phyloP scores from a whole-genome alignment of 2,797 vertebrate species.

The Labroides dimidiatus region DNA sequence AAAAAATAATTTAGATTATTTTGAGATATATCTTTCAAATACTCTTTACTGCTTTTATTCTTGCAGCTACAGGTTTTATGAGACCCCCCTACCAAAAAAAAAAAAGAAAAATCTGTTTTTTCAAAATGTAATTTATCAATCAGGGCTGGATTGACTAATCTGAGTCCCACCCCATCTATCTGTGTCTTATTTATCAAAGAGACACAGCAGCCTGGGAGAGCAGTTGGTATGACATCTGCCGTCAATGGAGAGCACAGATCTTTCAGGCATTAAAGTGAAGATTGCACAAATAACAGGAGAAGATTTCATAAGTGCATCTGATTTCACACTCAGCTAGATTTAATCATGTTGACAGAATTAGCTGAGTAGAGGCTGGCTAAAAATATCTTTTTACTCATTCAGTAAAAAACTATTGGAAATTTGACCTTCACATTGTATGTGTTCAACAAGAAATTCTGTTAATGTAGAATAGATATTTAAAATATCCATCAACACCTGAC shows the following conservation, averaged over 20 bases:
- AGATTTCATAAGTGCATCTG: not conserved
- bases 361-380: not conserved
- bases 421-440: not conserved
- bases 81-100: too few relatives aligned
- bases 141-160: not conserved
- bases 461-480: too few relatives aligned
- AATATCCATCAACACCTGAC: not conserved
- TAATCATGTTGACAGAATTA: not conserved
- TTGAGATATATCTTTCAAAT: too few relatives aligned
- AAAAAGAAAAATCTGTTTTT: too few relatives aligned
- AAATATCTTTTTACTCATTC: not conserved
- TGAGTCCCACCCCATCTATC: slow-evolving; percentile 6
- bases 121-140: too few relatives aligned
- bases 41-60: too few relatives aligned
- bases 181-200: slow-evolving; percentile 26
- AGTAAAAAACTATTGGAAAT: not conserved
- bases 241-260: slow-evolving; percentile 15
- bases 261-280: slow-evolving; percentile 9
- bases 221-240: slow-evolving; percentile 38
- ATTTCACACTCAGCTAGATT: not conserved
- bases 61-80: too few relatives aligned
- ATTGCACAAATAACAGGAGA: slow-evolving; percentile 21
- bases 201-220: slow-evolving; percentile 18
- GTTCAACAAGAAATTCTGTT: not conserved
- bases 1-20: too few relatives aligned